Base-by-base conservation (phyloP, 2,797 vertebrate species). In the Champsocephalus gunnari region DNA sequence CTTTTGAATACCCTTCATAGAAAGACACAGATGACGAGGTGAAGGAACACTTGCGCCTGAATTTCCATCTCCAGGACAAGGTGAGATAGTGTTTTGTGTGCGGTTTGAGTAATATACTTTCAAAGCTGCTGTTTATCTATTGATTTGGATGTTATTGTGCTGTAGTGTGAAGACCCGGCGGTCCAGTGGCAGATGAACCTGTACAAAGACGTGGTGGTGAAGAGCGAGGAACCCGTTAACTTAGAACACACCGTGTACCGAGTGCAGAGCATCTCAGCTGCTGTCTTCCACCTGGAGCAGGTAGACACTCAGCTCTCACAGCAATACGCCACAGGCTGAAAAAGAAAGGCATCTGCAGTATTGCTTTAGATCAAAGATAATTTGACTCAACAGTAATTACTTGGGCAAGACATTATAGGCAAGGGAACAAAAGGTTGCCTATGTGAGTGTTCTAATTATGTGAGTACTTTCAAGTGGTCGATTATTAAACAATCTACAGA, bases 1-100 rank as follows among this genome's bases (percentile, higher is more conserved):
- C 47, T 83, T n/a, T 1, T 72, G 7, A 75, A 50, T 5, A 19
- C 12, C 12, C 3, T 66, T 73, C 73, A 83, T 92, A 99, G 98
- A 99, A 93, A 94, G 98, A 99, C 87, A 99, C 97, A 13, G 98
- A 99, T 68, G 98, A 99, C 16, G 98, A 99, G 88, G 97, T 99
- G 84, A 99, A 96, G 91, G 97, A 99, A 55, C 94, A 99, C 63
- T 73, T 99, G 82, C 94, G 94, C 61, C 97, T 95, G 83, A 99
- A 99, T 87, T 94, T 99, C 71, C 98, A 99, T 86, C 94, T 99
- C 72, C 97, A 97, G 75, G 98, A 98, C 82, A 99, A 99, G 95
- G 98, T 98, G 90, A 93, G 59, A 43, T 43, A 1, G n/a, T 44
- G 14, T 24, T 58, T 45, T 51, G 7, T 13, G 1, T 9, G 8